Conservation (phyloP, 1,140 invertebrate species). For the Papilio polytes region DNA sequence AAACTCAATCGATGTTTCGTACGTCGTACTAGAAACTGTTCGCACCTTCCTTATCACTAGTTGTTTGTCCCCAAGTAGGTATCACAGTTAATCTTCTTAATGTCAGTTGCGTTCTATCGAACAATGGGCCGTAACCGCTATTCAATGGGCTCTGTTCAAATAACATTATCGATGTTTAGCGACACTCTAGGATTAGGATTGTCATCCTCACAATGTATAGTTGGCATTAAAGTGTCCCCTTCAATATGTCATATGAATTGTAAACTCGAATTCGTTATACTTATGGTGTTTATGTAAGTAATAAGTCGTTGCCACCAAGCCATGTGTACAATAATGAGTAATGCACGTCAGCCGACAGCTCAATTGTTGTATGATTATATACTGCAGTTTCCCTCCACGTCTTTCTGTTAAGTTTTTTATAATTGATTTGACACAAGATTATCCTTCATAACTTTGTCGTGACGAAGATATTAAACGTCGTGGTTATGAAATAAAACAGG, state of each 20-base stretch:
- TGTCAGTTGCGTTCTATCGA: slow-evolving; percentile 35
- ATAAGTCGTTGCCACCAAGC: slow-evolving; percentile 30
- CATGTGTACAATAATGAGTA: slow-evolving; percentile 29
- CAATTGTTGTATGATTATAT: slow-evolving; percentile 32
- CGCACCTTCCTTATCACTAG: slow-evolving; percentile 32
- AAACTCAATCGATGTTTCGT: slow-evolving; percentile 3
- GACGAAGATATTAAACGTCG: slow-evolving; percentile 42
- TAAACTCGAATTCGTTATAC: slow-evolving; percentile 30
- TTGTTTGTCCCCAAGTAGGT: slow-evolving; percentile 14
- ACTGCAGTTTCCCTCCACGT: slow-evolving; percentile 31
- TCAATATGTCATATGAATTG: slow-evolving; percentile 27
- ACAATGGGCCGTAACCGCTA: slow-evolving; percentile 57
- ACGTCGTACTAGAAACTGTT: slow-evolving; percentile 2
- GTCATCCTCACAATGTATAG: slow-evolving; percentile 19
- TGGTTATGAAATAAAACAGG: slow-evolving; percentile 39
- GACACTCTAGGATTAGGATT: slow-evolving; percentile 26
- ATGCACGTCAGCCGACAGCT: slow-evolving; percentile 26
- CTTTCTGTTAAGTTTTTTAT: slow-evolving; percentile 42
- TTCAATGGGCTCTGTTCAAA: slow-evolving; percentile 49
- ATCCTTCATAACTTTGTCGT: slow-evolving; percentile 41
- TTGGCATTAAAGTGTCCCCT: slow-evolving; percentile 1
- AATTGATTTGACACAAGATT: slow-evolving; percentile 45
- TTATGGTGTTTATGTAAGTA: slow-evolving; percentile 24
- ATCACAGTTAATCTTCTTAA: slow-evolving; percentile 29
- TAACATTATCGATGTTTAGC: slow-evolving; percentile 46